Conservation (phyloP, 2,797 vertebrate genomes). For the Oreonectes daqikongensis region DNA sequence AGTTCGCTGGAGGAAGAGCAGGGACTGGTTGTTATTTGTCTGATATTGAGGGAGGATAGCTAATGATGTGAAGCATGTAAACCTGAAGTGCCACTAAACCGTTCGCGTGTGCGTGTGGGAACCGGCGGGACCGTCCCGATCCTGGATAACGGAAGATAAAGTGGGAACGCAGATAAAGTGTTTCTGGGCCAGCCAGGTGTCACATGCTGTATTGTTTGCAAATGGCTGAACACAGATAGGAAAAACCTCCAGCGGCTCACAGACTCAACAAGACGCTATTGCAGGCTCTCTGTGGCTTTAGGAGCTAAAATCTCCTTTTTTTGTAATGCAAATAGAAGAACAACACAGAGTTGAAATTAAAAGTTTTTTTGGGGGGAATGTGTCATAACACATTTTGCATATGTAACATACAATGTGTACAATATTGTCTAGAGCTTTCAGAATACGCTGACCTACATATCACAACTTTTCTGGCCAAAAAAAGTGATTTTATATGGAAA, state of each 20-base stretch:
- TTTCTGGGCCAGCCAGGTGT: constrained; percentile 68
- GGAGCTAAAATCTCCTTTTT: neutral
- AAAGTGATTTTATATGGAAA: too few relatives aligned
- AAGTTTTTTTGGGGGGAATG: too few relatives aligned
- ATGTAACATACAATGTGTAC: too few relatives aligned
- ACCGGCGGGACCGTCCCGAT: constrained; percentile 53
- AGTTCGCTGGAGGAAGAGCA: constrained; percentile 26
- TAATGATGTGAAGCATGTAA: constrained; percentile 75
- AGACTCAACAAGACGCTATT: neutral
- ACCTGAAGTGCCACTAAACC: constrained; percentile 69
- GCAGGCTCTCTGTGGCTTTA: neutral
- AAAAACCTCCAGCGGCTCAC: constrained; percentile 40
- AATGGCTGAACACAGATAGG: constrained; percentile 63
- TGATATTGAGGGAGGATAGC: constrained; percentile 76
- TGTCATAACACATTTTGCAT: too few relatives aligned
- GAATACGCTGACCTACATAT: too few relatives aligned
- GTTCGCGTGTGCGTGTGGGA: constrained; percentile 61
- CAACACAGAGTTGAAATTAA: too few relatives aligned
- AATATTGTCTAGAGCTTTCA: too few relatives aligned
- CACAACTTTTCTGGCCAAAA: too few relatives aligned
- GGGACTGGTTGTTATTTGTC: constrained; percentile 70
- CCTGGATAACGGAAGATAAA: constrained; percentile 70
- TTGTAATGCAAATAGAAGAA: neutral
- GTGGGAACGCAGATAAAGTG: constrained; percentile 63
- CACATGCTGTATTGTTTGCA: constrained; percentile 69